These are phyloP conservation scores for Orbicella faveolata DNA, from an alignment of 64 coral and sea anemone genomes.

Conservation along the genomic window DNA sequence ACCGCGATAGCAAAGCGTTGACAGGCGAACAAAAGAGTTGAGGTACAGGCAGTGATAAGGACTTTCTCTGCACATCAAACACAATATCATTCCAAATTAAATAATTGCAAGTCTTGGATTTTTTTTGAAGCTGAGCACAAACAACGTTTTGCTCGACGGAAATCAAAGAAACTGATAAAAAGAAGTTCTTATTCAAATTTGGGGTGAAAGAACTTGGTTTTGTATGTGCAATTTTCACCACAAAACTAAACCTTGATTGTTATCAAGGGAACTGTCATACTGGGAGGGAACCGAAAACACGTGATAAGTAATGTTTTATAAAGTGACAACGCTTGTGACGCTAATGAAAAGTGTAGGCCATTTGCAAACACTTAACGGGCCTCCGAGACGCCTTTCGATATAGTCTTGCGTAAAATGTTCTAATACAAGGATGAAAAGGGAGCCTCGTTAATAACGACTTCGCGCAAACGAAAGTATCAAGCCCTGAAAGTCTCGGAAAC, in stretches of 20 bases:
- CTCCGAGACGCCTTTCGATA: not conserved
- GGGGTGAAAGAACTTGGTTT: not conserved
- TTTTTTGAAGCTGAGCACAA: slow-evolving; percentile 21
- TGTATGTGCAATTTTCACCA: slow-evolving; percentile 32
- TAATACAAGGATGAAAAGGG: not conserved
- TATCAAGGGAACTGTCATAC: slow-evolving; percentile 42
- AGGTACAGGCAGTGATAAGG: slow-evolving; percentile 50
- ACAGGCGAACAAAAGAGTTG: slow-evolving; percentile 72
- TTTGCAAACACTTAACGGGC: slow-evolving; percentile 43
- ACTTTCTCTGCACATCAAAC: not conserved
- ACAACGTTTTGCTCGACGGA: not conserved
- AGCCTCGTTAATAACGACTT: not conserved
- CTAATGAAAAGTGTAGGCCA: slow-evolving; percentile 75
- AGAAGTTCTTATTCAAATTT: not conserved
- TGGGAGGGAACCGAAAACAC: slow-evolving; percentile 52
- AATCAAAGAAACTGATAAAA: not conserved
- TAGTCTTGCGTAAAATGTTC: not conserved
- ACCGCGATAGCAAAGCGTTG: slow-evolving; percentile 64
- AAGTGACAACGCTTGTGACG: slow-evolving; percentile 63
- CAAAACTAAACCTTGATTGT: slow-evolving; percentile 20
- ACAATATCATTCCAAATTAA: slow-evolving; percentile 84
- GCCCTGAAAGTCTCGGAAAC: not conserved
- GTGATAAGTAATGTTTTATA: slow-evolving; percentile 85
- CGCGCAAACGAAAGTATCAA: not conserved
- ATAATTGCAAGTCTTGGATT: slow-evolving; percentile 61